Conservation (phyloP, 2,888 invertebrate genomes). For the Melipona beecheii region DNA sequence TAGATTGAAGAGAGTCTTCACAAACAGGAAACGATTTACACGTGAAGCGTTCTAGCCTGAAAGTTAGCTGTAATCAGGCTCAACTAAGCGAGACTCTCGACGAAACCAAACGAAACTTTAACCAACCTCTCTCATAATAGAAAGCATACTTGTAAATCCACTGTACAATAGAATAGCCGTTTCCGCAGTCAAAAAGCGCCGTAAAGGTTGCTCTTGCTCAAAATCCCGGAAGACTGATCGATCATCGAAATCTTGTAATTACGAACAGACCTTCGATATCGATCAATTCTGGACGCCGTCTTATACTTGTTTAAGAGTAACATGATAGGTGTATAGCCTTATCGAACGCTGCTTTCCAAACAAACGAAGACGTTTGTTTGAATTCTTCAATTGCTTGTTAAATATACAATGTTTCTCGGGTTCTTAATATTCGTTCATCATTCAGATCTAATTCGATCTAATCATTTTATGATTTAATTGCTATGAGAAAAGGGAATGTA, state of each 20-base stretch:
- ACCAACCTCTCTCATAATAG: conserved; percentile 41
- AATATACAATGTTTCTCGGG: conserved; percentile 2
- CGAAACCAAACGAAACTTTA: conserved; percentile 33
- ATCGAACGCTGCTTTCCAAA: background rate
- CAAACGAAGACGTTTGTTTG: conserved; percentile 11
- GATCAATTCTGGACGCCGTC: background rate
- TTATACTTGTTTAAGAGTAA: background rate
- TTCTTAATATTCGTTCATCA: background rate
- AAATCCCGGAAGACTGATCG: conserved; percentile 33
- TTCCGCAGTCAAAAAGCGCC: conserved; percentile 13
- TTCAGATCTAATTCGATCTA: background rate
- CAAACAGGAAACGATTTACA: conserved; percentile 31
- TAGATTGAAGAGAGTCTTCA: conserved; percentile 11
- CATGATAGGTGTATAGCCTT: background rate
- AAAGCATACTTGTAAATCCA: conserved; percentile 42
- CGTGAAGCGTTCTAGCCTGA: conserved; percentile 40
- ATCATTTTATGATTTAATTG: background rate
- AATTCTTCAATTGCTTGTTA: background rate
- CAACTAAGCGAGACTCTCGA: conserved; percentile 43
- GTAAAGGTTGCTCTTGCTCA: conserved; percentile 17
- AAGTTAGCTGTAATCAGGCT: conserved; percentile 28
- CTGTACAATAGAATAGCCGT: conserved; percentile 17
- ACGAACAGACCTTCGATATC: background rate
- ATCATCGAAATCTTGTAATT: background rate
- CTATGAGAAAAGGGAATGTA: background rate